phyloP scores from a whole-genome alignment of 2,888 invertebrate genomes.

The Orthosia gothica region DNA sequence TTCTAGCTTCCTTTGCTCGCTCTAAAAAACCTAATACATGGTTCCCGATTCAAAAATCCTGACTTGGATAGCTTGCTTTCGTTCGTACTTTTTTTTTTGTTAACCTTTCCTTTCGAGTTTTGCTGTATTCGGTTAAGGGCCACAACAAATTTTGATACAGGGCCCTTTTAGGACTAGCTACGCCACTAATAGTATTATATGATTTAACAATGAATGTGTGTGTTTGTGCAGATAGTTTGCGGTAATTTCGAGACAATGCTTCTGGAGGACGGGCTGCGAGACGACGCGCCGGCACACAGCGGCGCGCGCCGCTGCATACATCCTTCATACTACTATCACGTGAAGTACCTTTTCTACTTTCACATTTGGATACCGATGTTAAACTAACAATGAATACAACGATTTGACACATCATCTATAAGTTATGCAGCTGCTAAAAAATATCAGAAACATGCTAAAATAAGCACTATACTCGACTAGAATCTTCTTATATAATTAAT shows the following conservation, averaged over 20 bases:
- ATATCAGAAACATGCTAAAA: slow-evolving; percentile 75
- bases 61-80: no score
- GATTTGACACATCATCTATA: slow-evolving; percentile 34
- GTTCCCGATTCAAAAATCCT: no score
- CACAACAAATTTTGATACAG: no score
- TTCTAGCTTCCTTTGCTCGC: no score
- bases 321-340: slow-evolving; percentile 88
- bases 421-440: slow-evolving; percentile 53
- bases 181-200: no score
- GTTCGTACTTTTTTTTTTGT: no score
- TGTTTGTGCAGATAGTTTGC: slow-evolving; percentile 81
- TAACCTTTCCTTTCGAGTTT: no score
- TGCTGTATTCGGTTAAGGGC: no score
- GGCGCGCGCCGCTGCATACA: slow-evolving; percentile 83
- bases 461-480: slow-evolving; percentile 67
- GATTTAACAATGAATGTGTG: neutral
- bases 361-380: slow-evolving; percentile 66
- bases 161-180: no score
- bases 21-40: no score
- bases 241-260: slow-evolving; percentile 80
- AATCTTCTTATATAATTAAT: slow-evolving; percentile 71
- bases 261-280: slow-evolving; percentile 76
- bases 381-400: slow-evolving; percentile 57
- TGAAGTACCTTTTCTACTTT: slow-evolving; percentile 73
- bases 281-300: slow-evolving; percentile 77